Evolutionary conservation across 2,888 invertebrate genomes (phyloP).

Genomic region (Spicauda simplicius): DNA sequence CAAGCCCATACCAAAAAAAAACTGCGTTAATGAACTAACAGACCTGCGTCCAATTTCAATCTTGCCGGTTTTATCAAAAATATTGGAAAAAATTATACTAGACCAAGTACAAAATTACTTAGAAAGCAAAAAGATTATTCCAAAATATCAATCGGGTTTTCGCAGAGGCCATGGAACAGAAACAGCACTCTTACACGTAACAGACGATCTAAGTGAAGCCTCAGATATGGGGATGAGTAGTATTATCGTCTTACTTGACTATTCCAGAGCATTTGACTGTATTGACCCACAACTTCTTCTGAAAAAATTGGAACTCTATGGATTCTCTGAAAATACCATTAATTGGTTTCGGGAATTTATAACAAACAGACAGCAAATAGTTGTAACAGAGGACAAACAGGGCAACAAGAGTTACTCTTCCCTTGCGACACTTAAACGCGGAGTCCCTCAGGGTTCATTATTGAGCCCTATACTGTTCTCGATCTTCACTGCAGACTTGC

Average conservation of each 20-base stretch:
- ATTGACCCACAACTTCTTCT: conserved; percentile 26
- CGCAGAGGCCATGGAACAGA: conserved; percentile 34
- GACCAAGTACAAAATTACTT: conserved; percentile 30
- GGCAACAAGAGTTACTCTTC: no score
- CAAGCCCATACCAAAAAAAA: conserved; percentile 45
- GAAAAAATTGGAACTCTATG: conserved; percentile 29
- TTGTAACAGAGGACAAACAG: no score
- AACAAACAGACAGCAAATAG: no score
- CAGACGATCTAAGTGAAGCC: no score
- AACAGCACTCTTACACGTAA: no score
- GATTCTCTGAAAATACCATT: conserved; percentile 19
- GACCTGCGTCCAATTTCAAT: conserved; percentile 41
- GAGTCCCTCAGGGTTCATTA: no score
- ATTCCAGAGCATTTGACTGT: conserved; percentile 37
- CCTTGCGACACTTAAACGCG: no score
- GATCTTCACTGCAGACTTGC: no score
- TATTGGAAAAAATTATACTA: conserved; percentile 36
- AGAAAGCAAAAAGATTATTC: conserved; percentile 32
- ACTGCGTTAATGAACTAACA: conserved; percentile 28
- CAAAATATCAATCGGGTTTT: conserved; percentile 37
- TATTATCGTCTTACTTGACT: conserved; percentile 32
- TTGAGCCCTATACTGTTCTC: no score
- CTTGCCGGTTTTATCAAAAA: conserved; percentile 39
- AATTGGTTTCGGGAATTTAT: no score
- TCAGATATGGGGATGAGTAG: no score